Conservation (phyloP, 2,888 invertebrate genomes). For the Caradrina clavipalpis region DNA sequence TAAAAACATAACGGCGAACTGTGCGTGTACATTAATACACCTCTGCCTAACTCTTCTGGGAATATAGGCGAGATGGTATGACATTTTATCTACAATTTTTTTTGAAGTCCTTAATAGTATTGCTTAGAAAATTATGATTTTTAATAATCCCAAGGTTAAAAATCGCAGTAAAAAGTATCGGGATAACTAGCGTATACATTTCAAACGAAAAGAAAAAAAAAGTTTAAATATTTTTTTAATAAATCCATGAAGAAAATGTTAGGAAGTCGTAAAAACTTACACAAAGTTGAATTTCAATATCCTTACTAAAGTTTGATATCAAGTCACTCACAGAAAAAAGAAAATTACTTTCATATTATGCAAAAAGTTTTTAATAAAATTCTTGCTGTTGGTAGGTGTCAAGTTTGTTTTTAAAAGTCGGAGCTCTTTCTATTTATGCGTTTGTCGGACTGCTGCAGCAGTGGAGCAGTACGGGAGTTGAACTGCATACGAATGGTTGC, state of each 20-base stretch:
- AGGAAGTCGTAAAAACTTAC: neutral
- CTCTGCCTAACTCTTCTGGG: no score
- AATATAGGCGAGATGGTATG: no score
- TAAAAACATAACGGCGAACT: no score
- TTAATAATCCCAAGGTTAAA: neutral
- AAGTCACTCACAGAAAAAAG: constrained; percentile 4
- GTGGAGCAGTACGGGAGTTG: no score
- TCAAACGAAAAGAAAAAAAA: neutral
- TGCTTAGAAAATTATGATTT: no score
- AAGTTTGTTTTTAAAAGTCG: neutral
- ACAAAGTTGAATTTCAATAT: constrained; percentile 26
- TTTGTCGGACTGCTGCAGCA: no score
- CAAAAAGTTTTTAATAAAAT: neutral
- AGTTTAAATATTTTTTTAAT: neutral
- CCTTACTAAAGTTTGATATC: neutral
- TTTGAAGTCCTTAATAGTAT: no score
- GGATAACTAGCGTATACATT: no score
- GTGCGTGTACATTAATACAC: no score
- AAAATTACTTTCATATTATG: constrained; percentile 2
- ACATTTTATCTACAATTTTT: no score
- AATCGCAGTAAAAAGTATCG: neutral
- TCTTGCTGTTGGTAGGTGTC: neutral
- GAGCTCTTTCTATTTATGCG: neutral
- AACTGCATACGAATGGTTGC: no score
- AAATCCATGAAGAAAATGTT: neutral